Conservation (phyloP, 2,888 invertebrate genomes). For the Ophion obscuratus region DNA sequence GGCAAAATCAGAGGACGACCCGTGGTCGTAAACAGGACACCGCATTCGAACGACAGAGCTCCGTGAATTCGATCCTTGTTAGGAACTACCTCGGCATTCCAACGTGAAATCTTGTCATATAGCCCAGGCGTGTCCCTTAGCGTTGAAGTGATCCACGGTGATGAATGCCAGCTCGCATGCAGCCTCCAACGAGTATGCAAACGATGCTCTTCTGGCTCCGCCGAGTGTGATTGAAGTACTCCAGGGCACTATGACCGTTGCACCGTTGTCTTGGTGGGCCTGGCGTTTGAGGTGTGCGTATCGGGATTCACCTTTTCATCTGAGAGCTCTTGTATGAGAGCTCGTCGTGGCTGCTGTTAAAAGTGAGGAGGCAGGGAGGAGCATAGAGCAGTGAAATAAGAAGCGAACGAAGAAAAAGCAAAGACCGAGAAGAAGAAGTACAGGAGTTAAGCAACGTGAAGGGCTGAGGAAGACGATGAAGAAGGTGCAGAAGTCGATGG, state of each 20-base stretch:
- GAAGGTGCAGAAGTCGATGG: conserved; percentile 48
- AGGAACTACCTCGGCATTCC: neutral
- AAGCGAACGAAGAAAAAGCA: conserved; percentile 83
- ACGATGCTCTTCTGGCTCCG: conserved; percentile 67
- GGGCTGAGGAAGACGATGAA: conserved; percentile 83
- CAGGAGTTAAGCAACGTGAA: conserved; percentile 81
- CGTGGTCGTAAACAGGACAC: too few relatives aligned
- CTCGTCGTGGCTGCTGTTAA: conserved; percentile 28
- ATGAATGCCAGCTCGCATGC: conserved; percentile 29
- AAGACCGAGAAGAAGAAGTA: conserved; percentile 73
- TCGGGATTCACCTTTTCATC: conserved; percentile 40
- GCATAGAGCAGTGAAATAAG: conserved; percentile 33
- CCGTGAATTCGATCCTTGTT: neutral
- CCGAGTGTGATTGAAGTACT: conserved; percentile 75
- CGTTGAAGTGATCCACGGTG: neutral
- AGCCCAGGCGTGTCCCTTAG: neutral
- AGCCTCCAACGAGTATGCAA: conserved; percentile 77
- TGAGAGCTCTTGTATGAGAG: conserved; percentile 28
- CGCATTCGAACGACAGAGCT: too few relatives aligned
- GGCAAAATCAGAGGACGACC: too few relatives aligned
- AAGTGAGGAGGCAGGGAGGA: conserved; percentile 62
- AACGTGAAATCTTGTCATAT: neutral
- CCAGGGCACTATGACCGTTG: conserved; percentile 34
- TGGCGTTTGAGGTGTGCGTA: conserved; percentile 53
- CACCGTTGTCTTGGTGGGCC: conserved; percentile 31